These are phyloP conservation scores for Bombus terrestris DNA, from an alignment of 1,140 invertebrate genomes.

Conservation along the genomic window DNA sequence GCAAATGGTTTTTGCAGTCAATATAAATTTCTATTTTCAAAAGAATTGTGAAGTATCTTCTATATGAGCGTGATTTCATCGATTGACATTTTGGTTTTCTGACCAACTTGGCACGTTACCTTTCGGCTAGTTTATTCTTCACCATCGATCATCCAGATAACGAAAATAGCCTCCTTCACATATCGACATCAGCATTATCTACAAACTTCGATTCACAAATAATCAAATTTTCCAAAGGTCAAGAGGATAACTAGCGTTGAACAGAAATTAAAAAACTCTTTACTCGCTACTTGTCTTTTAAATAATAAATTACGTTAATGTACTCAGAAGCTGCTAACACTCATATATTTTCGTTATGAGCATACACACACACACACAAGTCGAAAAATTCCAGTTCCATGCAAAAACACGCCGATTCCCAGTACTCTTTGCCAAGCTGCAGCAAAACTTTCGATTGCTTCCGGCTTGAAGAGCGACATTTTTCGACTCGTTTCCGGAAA, in stretches of 20 bases:
- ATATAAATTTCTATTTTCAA: background rate
- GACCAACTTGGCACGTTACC: background rate
- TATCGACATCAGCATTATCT: background rate
- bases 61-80: background rate
- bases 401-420: background rate
- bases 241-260: background rate
- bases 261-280: background rate
- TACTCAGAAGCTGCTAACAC: background rate
- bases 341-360: background rate
- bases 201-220: background rate
- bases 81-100: background rate
- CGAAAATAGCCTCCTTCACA: background rate
- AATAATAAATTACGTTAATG: background rate
- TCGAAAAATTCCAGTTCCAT: background rate
- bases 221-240: background rate
- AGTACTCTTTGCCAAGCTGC: background rate
- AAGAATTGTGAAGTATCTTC: background rate
- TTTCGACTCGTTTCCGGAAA: background rate
- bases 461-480: background rate
- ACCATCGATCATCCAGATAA: background rate
- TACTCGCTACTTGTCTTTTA: fast-evolving
- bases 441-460: background rate
- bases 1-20: background rate
- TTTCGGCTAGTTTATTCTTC: background rate
- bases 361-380: too few relatives aligned